Conservation (phyloP, 2,888 invertebrate genomes). For the Ommatoiulus sabulosus region DNA sequence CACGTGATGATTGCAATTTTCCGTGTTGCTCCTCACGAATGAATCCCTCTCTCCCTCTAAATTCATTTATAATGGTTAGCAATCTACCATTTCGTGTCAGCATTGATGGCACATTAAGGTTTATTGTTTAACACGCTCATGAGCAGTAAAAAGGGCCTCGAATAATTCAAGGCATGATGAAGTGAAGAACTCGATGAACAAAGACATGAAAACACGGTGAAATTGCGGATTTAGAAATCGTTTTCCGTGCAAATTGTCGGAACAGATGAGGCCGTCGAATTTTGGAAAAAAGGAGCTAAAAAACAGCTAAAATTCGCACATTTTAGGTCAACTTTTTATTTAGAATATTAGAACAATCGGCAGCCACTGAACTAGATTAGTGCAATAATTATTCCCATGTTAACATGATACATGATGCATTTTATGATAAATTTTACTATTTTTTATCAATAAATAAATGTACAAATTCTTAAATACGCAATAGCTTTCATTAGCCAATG, state of each 20-base stretch:
- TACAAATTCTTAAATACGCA: too few relatives aligned
- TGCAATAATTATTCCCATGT: too few relatives aligned
- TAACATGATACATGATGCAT: too few relatives aligned
- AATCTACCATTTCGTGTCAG: conserved; percentile 40
- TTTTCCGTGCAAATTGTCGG: not conserved
- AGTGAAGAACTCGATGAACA: not conserved
- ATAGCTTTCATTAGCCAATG: too few relatives aligned
- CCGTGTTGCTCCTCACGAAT: not conserved
- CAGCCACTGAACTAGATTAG: too few relatives aligned
- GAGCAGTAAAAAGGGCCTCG: not conserved
- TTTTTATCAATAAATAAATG: too few relatives aligned
- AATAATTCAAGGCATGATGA: not conserved
- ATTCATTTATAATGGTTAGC: conserved; percentile 36
- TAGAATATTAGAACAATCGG: too few relatives aligned
- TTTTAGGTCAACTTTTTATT: not conserved
- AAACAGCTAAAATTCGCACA: not conserved
- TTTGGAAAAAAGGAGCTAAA: too few relatives aligned
- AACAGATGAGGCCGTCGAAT: not conserved
- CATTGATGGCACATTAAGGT: conserved; percentile 20
- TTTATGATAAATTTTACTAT: too few relatives aligned
- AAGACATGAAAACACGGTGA: not conserved
- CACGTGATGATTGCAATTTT: conserved; percentile 39
- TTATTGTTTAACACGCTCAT: conserved; percentile 28
- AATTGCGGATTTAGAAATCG: not conserved
- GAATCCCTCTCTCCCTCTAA: not conserved